phyloP scores from a whole-genome alignment of 30 jellyfish, hydroid and myxozoan genomes.

The Calvadosia cruxmelitensis region DNA sequence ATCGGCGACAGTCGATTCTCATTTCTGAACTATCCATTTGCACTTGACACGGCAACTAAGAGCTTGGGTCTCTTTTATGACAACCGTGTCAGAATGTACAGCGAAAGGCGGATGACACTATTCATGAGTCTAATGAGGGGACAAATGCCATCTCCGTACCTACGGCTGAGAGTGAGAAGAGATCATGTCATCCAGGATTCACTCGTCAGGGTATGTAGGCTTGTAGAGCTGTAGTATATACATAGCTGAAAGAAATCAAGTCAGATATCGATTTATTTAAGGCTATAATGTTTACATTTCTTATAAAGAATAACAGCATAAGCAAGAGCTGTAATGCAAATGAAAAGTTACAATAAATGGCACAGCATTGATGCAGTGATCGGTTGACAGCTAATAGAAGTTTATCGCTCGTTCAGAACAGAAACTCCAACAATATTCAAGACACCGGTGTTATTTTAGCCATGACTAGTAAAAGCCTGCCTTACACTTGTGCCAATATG shows the following conservation, averaged over 20 bases:
- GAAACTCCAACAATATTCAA: no score
- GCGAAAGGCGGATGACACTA: constrained; percentile 53
- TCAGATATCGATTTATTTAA: background rate
- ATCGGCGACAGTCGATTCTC: constrained; percentile 59
- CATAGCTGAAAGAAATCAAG: background rate
- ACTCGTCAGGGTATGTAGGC: constrained; percentile 51
- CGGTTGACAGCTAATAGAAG: no score
- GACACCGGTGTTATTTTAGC: no score
- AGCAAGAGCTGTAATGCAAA: no score
- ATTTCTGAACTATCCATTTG: constrained; percentile 51
- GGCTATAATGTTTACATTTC: no score
- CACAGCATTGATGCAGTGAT: no score
- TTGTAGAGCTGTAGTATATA: background rate
- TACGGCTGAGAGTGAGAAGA: constrained; percentile 51
- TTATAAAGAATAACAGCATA: no score
- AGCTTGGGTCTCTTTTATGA: constrained; percentile 73
- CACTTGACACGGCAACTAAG: constrained; percentile 53
- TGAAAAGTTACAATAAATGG: no score
- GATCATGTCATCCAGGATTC: constrained; percentile 82
- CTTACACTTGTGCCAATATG: no score
- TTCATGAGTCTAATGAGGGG: constrained; percentile 40
- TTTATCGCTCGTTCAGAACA: no score
- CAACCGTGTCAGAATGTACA: constrained; percentile 71
- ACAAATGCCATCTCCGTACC: constrained; percentile 45
- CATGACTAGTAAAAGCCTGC: no score